Evolutionary conservation across 2,113 vertebrate species (phyloP).

Genomic region (Hippopotamus amphibius): DNA sequence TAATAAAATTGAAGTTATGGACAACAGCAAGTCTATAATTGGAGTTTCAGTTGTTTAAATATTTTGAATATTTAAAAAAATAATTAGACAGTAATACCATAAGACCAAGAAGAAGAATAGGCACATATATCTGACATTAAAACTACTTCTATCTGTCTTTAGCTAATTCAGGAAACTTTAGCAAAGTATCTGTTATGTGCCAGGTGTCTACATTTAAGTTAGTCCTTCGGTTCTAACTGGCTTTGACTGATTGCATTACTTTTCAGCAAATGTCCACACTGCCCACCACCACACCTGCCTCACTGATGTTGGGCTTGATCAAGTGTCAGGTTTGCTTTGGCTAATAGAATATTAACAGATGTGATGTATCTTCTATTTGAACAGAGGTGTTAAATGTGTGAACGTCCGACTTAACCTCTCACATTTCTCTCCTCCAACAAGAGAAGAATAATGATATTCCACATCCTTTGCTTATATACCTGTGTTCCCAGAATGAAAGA

Average conservation of each 20-base stretch:
- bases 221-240: not conserved
- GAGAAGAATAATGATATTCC: not conserved
- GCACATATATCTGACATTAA: not conserved
- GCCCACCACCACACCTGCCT: accelerated
- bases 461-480: not conserved
- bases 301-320: not conserved
- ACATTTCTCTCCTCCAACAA: not conserved
- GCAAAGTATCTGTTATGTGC: not conserved
- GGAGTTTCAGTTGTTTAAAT: not conserved
- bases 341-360: not conserved
- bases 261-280: not conserved
- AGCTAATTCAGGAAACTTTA: not conserved
- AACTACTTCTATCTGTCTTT: not conserved
- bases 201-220: not conserved
- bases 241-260: not conserved
- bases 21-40: not conserved
- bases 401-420: not conserved
- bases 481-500: not conserved
- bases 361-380: not conserved
- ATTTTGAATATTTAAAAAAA: not conserved
- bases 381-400: not conserved
- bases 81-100: not conserved
- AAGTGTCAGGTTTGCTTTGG: not conserved
- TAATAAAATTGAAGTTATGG: not conserved
- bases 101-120: not conserved